Evolutionary conservation across 2,888 invertebrate species (phyloP).

Genomic region (Acanthacorydalis orientalis): DNA sequence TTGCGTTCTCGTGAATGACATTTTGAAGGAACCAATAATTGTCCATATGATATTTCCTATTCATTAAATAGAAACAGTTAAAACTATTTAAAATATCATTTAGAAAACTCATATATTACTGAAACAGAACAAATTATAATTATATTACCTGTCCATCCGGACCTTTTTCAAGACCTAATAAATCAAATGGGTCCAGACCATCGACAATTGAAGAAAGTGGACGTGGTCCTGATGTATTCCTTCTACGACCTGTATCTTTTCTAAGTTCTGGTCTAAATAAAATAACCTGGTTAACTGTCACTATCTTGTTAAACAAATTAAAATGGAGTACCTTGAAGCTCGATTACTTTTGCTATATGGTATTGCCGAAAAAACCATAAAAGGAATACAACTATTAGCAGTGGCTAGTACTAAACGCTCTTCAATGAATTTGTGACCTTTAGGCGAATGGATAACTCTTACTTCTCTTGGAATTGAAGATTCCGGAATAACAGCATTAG

Average conservation of each 20-base stretch:
- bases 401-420: constrained; percentile 72
- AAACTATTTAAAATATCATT: no score
- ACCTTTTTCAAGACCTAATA: constrained; percentile 57
- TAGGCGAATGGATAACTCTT: constrained; percentile 39
- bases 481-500: constrained; percentile 34
- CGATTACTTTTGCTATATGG: constrained; percentile 45
- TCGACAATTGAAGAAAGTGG: constrained; percentile 75
- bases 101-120: no score
- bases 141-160: constrained; percentile 57
- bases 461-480: constrained; percentile 34
- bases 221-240: constrained; percentile 67
- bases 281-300: background rate
- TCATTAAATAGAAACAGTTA: no score
- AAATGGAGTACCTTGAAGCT: constrained; percentile 10
- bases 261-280: constrained; percentile 41
- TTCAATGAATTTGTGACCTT: constrained; percentile 53
- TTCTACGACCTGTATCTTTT: constrained; percentile 55
- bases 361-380: constrained; percentile 73
- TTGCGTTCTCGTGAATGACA: constrained; percentile 31
- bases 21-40: constrained; percentile 61
- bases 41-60: constrained; percentile 77
- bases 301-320: background rate
- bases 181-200: constrained; percentile 68
- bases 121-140: constrained; percentile 9
- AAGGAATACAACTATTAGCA: constrained; percentile 52